Evolutionary conservation across 2,113 vertebrate species (phyloP).

Genomic region (Falcunculus frontatus): DNA sequence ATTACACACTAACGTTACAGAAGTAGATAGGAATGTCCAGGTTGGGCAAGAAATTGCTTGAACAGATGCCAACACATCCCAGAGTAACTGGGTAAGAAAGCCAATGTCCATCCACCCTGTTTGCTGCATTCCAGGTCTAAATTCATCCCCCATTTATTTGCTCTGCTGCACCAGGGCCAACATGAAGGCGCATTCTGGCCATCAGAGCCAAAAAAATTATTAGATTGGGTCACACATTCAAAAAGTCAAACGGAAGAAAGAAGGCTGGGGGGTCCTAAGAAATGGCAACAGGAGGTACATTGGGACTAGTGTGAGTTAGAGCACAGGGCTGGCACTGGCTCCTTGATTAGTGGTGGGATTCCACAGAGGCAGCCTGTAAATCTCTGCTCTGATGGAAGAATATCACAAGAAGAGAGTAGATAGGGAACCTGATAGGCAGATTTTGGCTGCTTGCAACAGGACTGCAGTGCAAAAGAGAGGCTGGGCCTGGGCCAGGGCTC

Average conservation of each 20-base stretch:
- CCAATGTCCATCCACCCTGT: fast-evolving
- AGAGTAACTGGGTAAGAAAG: neutral
- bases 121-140: neutral
- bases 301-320: fast-evolving
- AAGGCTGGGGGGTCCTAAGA: neutral
- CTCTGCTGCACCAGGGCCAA: neutral
- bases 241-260: neutral
- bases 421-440: neutral
- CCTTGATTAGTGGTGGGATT: neutral
- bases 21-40: constrained; percentile 14
- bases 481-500: neutral
- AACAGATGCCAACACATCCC: neutral
- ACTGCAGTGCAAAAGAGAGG: neutral
- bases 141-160: neutral
- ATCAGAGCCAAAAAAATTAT: neutral
- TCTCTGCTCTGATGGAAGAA: neutral
- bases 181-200: neutral
- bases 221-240: fast-evolving
- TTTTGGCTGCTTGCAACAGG: neutral
- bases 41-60: neutral
- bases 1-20: neutral
- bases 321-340: neutral
- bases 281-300: neutral
- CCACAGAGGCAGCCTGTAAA: neutral
- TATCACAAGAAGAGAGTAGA: neutral